Conservation (phyloP, 30 jellyfish, hydroid and myxozoan genomes). For the Chironex yamaguchii region DNA sequence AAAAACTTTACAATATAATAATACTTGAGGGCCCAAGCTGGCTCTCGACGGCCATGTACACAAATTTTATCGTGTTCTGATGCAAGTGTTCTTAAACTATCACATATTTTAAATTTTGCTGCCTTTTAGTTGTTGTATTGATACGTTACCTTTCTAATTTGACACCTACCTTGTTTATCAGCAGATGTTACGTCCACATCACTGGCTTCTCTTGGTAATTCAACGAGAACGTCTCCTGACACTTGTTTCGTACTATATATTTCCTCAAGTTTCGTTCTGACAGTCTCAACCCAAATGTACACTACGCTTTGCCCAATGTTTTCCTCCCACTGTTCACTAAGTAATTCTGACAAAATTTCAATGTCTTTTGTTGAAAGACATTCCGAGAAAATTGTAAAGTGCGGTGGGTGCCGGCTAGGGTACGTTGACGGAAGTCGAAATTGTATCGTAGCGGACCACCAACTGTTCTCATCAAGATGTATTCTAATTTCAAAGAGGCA, state of each 20-base stretch:
- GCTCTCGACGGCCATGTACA: no score
- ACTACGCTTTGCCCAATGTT: slow-evolving; percentile 58
- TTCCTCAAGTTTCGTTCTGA: slow-evolving; percentile 67
- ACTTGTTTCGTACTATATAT: background rate
- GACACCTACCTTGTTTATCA: no score
- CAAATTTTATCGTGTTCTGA: no score
- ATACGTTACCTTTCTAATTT: no score
- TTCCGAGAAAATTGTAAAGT: slow-evolving; percentile 70
- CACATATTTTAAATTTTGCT: no score
- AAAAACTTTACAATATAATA: no score
- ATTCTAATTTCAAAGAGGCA: slow-evolving; percentile 53
- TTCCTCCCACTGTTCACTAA: slow-evolving; percentile 74
- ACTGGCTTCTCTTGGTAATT: background rate
- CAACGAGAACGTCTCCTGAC: background rate
- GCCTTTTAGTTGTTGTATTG: no score
- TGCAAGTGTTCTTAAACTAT: no score
- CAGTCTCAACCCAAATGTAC: slow-evolving; percentile 78
- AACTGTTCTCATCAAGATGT: slow-evolving; percentile 43
- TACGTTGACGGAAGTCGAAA: slow-evolving; percentile 62
- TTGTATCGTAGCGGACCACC: slow-evolving; percentile 85
- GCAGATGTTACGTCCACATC: background rate
- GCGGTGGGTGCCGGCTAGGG: slow-evolving; percentile 71
- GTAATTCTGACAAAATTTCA: background rate
- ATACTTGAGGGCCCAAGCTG: no score
- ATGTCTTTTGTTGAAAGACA: slow-evolving; percentile 65